Conservation (phyloP, 2,888 invertebrate species). For the Pseudococcus viburni region DNA sequence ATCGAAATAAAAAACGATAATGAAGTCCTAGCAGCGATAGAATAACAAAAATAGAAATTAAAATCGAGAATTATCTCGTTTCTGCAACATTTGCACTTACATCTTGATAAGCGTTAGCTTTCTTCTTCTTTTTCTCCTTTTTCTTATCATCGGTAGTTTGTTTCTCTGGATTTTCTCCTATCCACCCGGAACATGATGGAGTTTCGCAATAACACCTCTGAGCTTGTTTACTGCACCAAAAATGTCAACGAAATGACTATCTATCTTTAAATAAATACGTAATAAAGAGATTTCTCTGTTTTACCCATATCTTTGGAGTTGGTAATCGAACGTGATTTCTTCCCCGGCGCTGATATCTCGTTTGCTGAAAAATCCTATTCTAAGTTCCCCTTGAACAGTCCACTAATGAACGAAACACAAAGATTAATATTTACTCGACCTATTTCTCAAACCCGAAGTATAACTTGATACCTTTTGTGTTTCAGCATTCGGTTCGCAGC, state of each 20-base stretch:
- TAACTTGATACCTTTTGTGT: constrained; percentile 84
- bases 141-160: constrained; percentile 70
- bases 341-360: constrained; percentile 87
- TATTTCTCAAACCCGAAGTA: background rate
- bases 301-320: constrained; percentile 96
- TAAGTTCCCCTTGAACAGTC: constrained; percentile 92
- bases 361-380: constrained; percentile 97
- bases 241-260: background rate
- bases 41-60: background rate
- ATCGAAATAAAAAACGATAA: background rate
- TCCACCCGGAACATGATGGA: constrained; percentile 92
- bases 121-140: constrained; percentile 68
- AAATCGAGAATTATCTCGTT: background rate
- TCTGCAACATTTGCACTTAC: constrained; percentile 45
- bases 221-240: constrained; percentile 83
- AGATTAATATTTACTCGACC: background rate
- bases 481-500: constrained; percentile 98
- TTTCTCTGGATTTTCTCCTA: constrained; percentile 89
- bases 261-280: background rate
- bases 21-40: background rate
- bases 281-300: background rate
- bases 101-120: constrained; percentile 61
- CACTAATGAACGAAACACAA: constrained; percentile 73
- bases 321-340: constrained; percentile 99
- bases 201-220: constrained; percentile 97